Conservation (phyloP, 2,797 vertebrate genomes). For the Clarias platycephalus region DNA sequence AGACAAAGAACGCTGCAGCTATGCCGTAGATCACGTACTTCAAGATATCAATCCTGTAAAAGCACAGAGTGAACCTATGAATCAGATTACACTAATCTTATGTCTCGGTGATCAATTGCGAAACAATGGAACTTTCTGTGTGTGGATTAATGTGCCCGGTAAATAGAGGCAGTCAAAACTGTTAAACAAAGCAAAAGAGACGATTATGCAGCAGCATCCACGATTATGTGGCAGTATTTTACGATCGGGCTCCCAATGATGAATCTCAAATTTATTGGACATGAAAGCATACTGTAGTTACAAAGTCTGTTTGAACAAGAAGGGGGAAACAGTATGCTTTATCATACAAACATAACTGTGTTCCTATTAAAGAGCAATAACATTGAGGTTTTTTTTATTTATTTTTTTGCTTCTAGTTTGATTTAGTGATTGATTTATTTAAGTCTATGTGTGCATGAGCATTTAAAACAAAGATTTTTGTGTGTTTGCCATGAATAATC, state of each 20-base stretch:
- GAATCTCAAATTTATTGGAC: not conserved
- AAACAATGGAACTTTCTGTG: not conserved
- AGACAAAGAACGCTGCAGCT: conserved; percentile 95
- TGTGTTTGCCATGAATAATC: not conserved
- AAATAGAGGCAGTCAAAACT: not conserved
- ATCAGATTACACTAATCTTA: not conserved
- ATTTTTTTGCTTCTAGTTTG: not conserved
- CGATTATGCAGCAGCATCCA: not conserved
- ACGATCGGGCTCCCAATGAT: not conserved
- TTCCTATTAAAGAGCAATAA: not conserved
- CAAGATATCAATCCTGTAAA: conserved; percentile 86
- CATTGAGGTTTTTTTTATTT: not conserved
- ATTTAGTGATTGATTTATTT: not conserved
- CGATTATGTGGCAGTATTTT: not conserved
- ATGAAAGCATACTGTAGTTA: too few species aligned
- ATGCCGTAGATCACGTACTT: conserved; percentile 97
- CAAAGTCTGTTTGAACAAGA: not conserved
- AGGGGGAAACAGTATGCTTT: not conserved
- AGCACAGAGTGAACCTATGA: not conserved
- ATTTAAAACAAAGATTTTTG: not conserved
- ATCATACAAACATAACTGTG: too few species aligned
- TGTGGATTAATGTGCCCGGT: not conserved
- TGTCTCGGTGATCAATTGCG: not conserved
- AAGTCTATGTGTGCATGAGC: not conserved
- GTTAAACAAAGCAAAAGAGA: not conserved